phyloP scores from a whole-genome alignment of 2,797 vertebrate genomes.

The Catostomus latipinnis region DNA sequence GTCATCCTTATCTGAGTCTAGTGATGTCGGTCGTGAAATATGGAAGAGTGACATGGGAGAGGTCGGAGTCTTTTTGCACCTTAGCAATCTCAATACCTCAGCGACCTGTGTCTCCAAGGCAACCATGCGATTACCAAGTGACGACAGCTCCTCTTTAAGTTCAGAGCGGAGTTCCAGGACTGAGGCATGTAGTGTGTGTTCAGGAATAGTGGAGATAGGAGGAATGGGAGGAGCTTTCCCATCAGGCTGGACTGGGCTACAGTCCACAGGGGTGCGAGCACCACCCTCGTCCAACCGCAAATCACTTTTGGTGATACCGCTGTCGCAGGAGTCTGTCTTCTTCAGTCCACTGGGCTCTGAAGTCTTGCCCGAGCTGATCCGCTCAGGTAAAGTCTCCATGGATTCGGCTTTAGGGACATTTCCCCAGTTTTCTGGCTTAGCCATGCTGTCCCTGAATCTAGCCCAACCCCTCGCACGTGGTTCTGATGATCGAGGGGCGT shows the following conservation, averaged over 20 bases:
- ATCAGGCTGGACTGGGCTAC: slow-evolving; percentile 88
- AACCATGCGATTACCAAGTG: slow-evolving; percentile 87
- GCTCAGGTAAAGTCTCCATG: slow-evolving; percentile 84
- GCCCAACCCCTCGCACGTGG: slow-evolving; percentile 87
- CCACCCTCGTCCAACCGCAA: slow-evolving; percentile 92
- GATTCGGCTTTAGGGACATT: slow-evolving; percentile 80
- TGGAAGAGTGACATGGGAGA: slow-evolving; percentile 88
- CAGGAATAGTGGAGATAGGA: slow-evolving; percentile 91
- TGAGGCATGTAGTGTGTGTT: slow-evolving; percentile 93
- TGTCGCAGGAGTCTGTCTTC: slow-evolving; percentile 98
- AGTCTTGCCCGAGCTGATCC: slow-evolving; percentile 82
- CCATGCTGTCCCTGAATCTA: slow-evolving; percentile 89
- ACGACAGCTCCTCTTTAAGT: slow-evolving; percentile 94
- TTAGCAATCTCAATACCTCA: slow-evolving; percentile 92
- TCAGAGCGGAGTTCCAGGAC: slow-evolving; percentile 93
- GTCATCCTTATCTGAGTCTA: slow-evolving; percentile 91
- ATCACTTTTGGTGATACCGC: slow-evolving; percentile 98
- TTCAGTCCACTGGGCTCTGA: slow-evolving; percentile 83
- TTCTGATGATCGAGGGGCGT: slow-evolving; percentile 30
- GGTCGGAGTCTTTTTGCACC: slow-evolving; percentile 78
- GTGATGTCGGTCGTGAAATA: slow-evolving; percentile 91
- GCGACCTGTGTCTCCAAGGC: slow-evolving; percentile 90
- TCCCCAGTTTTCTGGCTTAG: slow-evolving; percentile 90
- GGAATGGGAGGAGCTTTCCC: slow-evolving; percentile 74
- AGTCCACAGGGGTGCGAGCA: slow-evolving; percentile 88